Base-by-base conservation (phyloP, 2,888 invertebrate genomes). In the Eremobia ochroleuca region DNA sequence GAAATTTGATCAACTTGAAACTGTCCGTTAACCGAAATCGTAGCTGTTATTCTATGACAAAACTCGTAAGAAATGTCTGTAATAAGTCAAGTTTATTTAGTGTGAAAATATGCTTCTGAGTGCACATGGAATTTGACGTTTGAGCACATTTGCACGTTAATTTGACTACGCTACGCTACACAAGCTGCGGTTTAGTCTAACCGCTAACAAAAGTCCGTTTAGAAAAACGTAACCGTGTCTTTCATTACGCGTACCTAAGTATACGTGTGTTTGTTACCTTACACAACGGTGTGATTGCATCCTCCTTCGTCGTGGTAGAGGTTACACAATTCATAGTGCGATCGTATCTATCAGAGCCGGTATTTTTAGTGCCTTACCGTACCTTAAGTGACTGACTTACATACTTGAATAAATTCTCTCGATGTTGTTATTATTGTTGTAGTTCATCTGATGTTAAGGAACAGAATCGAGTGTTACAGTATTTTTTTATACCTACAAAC, bases 301-400 rank as follows among this genome's bases (percentile, higher is more conserved):
- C 66, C 79, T 67, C 66, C 66, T 74, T 73, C 66, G 25, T 67
- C 74, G 79, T 75, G 40, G 75, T 79, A 67, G 76, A 86, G 82
- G 86, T 87, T 83, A 82, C 67, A 77, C 67, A 77, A 85, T 83
- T 86, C 85, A 83, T 76, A 85, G 74, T 72, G 77, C 67, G 88
- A 88, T 88, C 67, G 79, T 87, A 88, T 88, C 87, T 87, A 66
- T 77, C 15, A 64, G 59, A 73, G 76, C 66, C 68, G 86, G 89
- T 83, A 86, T 87, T 89, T 89, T 89, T 89, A 87, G 84, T 86
- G 79, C 82, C 72, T 74, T 85, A 87, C 83, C 70, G 78, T 84
- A 81, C 49, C 72, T 72, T 75, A 77, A 86, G 72, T 79, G 67
- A 81, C 75, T 81, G 85, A 84, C 88, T 86, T 69, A 84, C 78